A percentile compares a stretch with the other conserved stretches of the same genome.
Evolutionary conservation across 1,140 invertebrate species (phyloP).

Genomic region (Mactra quadrangularis): DNA sequence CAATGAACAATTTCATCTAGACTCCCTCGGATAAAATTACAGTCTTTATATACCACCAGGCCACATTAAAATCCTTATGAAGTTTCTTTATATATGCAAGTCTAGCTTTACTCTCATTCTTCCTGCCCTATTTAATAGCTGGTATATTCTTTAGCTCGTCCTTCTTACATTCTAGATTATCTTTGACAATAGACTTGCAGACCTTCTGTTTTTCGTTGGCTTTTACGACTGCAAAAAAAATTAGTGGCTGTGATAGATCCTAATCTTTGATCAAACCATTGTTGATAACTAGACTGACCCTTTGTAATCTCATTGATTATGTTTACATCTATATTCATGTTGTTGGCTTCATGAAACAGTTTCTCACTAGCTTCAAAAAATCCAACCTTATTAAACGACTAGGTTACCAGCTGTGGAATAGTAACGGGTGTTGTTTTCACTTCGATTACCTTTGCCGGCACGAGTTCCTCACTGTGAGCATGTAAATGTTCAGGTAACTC

Average conservation of each 20-base stretch:
- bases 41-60: constrained; percentile 17
- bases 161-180: neutral
- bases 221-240: neutral
- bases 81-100: neutral
- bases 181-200: neutral
- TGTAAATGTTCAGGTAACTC: neutral
- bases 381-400: neutral
- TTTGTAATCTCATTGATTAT: neutral
- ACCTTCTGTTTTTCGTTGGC: neutral
- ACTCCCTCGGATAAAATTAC: constrained; percentile 1
- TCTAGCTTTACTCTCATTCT: constrained; percentile 3
- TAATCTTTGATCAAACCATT: constrained; percentile 5
- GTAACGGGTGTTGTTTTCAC: neutral
- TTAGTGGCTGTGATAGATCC: constrained; percentile 7
- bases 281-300: neutral
- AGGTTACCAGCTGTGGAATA: neutral
- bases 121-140: constrained; percentile 30
- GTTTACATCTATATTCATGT: too few species aligned
- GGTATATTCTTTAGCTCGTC: too few species aligned
- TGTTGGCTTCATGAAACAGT: too few species aligned
- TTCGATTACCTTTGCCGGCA: neutral
- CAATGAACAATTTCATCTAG: constrained; percentile 37
- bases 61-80: neutral
- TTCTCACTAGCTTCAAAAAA: too few species aligned
- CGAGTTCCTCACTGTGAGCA: neutral